Percentiles rank a stretch among this genome's conserved stretches.
Conservation (phyloP, 2,888 invertebrate species). For the Lepidochitona cinerea region DNA sequence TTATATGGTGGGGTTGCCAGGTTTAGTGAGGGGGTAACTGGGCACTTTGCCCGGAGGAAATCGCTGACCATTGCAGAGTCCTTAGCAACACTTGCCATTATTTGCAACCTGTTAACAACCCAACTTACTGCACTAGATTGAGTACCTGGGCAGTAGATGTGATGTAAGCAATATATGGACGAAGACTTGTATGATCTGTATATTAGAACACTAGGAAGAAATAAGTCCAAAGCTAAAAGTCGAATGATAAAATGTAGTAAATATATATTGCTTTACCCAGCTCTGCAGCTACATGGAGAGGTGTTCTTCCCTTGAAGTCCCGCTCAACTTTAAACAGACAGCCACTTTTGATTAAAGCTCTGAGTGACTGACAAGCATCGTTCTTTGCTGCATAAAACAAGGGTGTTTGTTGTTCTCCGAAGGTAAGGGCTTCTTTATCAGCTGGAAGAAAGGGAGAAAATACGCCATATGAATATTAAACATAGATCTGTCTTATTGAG, state of each 20-base stretch:
- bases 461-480: too few relatives aligned
- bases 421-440: slow-evolving; percentile 57
- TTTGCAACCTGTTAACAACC: too few relatives aligned
- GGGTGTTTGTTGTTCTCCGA: slow-evolving; percentile 64
- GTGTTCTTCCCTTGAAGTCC: slow-evolving; percentile 68
- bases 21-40: too few relatives aligned
- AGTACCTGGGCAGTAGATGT: too few relatives aligned
- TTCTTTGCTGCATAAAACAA: slow-evolving; percentile 68
- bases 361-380: slow-evolving; percentile 61
- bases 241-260: neutral
- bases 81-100: too few relatives aligned
- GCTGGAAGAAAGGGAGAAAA: slow-evolving; percentile 51
- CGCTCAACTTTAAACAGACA: slow-evolving; percentile 54
- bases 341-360: slow-evolving; percentile 53
- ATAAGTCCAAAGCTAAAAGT: neutral
- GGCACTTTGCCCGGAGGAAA: too few relatives aligned
- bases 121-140: too few relatives aligned
- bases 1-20: too few relatives aligned
- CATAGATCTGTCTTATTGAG: too few relatives aligned
- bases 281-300: slow-evolving; percentile 68
- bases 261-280: slow-evolving; percentile 49
- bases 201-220: neutral
- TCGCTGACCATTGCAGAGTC: too few relatives aligned
- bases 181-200: neutral
- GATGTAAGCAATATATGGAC: too few relatives aligned